Evolutionary conservation across 2,888 invertebrate species (phyloP).

Genomic region (Lycaena phlaeas): DNA sequence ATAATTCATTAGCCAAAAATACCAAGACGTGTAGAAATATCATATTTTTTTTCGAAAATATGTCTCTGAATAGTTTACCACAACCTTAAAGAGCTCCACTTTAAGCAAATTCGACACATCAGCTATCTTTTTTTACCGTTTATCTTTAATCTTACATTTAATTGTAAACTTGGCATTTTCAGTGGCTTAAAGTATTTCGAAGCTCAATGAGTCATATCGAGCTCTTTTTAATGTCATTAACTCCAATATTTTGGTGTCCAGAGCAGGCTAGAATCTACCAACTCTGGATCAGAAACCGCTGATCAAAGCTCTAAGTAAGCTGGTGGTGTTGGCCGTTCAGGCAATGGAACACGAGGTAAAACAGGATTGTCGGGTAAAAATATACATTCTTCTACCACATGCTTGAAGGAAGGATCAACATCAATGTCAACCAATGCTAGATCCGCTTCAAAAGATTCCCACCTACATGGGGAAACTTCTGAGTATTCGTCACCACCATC

Average conservation of each 20-base stretch:
- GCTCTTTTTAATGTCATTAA: conserved; percentile 23
- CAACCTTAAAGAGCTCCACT: conserved; percentile 55
- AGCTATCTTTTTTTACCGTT: conserved; percentile 21
- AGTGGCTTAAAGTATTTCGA: conserved; percentile 4
- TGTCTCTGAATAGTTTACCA: conserved; percentile 65
- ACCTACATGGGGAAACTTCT: conserved; percentile 66
- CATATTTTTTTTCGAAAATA: conserved; percentile 62
- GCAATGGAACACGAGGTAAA: conserved; percentile 60
- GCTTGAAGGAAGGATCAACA: conserved; percentile 75
- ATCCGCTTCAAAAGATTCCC: conserved; percentile 77
- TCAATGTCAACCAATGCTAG: conserved; percentile 75
- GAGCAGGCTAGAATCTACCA: conserved; percentile 42
- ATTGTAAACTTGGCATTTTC: conserved; percentile 8
- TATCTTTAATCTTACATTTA: conserved; percentile 12
- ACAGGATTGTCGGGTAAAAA: conserved; percentile 75
- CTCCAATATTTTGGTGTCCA: conserved; percentile 41
- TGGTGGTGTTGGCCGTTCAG: conserved; percentile 74
- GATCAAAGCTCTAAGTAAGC: conserved; percentile 66
- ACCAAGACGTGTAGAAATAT: conserved; percentile 45
- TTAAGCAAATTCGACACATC: conserved; percentile 62
- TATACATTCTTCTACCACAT: conserved; percentile 75
- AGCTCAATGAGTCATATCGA: conserved; percentile 5
- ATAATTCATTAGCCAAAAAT: conserved; percentile 52
- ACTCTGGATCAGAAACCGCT: conserved; percentile 63
- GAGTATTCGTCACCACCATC: conserved; percentile 63